Evolutionary conservation across 2,888 invertebrate species (phyloP).

Genomic region (Brachynemurus nebulosus): DNA sequence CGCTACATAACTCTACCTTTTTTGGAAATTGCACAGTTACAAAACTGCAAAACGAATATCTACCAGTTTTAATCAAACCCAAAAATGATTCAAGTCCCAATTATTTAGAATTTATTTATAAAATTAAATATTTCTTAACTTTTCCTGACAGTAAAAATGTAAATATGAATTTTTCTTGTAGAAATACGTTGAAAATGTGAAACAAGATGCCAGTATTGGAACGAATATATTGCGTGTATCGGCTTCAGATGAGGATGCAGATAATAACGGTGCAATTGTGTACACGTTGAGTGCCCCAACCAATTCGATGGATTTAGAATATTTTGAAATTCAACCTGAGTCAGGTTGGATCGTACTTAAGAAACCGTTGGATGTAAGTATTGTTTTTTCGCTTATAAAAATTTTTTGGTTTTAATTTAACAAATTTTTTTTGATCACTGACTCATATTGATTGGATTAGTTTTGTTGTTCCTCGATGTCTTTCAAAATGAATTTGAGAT

Average conservation of each 20-base stretch:
- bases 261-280: constrained; percentile 89
- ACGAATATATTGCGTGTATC: constrained; percentile 89
- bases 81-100: too few relatives aligned
- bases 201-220: constrained; percentile 91
- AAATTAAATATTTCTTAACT: too few relatives aligned
- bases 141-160: neutral
- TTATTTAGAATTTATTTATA: too few relatives aligned
- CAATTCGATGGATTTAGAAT: constrained; percentile 80
- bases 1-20: too few relatives aligned
- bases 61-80: too few relatives aligned
- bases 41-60: too few relatives aligned
- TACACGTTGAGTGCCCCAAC: constrained; percentile 83
- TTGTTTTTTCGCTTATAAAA: too few relatives aligned
- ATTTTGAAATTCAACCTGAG: constrained; percentile 93
- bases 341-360: constrained; percentile 95
- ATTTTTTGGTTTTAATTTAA: too few relatives aligned
- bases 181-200: constrained; percentile 95
- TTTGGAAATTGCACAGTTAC: too few relatives aligned
- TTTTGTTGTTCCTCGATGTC: neutral
- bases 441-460: neutral
- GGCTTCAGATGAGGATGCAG: constrained; percentile 93
- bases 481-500: neutral
- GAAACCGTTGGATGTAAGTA: constrained; percentile 94
- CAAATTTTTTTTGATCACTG: too few relatives aligned
- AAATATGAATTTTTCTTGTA: constrained; percentile 34